These are phyloP conservation scores for Lepus townsendii DNA, from an alignment of 2,797 vertebrate genomes.

Conservation along the genomic window DNA sequence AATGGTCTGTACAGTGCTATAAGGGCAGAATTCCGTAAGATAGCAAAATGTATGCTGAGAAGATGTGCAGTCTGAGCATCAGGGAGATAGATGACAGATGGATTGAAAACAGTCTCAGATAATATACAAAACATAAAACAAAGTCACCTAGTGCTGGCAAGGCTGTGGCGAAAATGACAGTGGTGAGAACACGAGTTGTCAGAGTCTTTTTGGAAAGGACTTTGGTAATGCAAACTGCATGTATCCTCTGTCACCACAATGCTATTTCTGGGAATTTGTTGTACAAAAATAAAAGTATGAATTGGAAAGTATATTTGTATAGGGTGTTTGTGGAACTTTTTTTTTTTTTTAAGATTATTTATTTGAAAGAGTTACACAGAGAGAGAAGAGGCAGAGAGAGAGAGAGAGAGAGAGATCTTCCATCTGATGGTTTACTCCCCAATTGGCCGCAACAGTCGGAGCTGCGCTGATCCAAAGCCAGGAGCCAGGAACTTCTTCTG, in stretches of 20 bases:
- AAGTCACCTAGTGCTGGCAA: neutral
- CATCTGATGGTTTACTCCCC: no score
- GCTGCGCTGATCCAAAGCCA: no score
- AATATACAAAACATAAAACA: constrained; percentile 16
- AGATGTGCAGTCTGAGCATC: neutral
- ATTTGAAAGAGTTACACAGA: no score
- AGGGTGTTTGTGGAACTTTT: constrained; percentile 30
- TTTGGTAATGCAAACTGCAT: neutral
- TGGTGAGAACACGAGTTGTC: neutral
- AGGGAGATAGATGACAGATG: neutral
- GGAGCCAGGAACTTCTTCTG: no score
- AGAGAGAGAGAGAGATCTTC: no score
- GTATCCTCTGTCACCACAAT: constrained; percentile 25
- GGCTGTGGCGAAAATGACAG: neutral
- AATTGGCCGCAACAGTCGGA: no score
- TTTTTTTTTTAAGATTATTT: neutral
- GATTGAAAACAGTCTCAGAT: neutral
- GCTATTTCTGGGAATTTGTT: constrained; percentile 23
- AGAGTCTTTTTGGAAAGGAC: neutral
- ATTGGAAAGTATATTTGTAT: constrained; percentile 17
- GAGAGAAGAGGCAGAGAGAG: no score
- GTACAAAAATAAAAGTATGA: constrained; percentile 45
- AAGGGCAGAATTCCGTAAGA: no score
- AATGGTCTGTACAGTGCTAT: neutral
- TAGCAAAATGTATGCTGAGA: neutral